phyloP scores from a whole-genome alignment of 2,113 vertebrate species.

The Antigone vipio region DNA sequence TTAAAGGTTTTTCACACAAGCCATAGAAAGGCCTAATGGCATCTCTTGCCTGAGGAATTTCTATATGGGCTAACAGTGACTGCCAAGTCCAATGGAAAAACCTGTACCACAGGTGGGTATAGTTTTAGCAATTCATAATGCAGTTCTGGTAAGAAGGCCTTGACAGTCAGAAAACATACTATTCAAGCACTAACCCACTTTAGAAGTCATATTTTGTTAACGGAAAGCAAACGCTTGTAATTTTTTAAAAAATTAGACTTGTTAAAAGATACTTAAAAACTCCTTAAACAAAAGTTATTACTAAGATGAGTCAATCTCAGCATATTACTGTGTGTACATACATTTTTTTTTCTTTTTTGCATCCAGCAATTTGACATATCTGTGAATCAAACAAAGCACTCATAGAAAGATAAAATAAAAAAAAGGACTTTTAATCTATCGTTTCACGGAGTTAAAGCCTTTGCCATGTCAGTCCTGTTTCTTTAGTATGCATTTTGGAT shows the following conservation, averaged over 20 bases:
- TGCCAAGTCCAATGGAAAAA: not conserved
- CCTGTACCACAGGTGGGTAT: not conserved
- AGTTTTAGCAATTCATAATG: not conserved
- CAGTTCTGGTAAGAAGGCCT: constrained; percentile 61
- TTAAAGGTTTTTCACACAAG: not conserved
- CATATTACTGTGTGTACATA: constrained; percentile 5
- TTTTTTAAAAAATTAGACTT: not conserved
- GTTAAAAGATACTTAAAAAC: constrained; percentile 45
- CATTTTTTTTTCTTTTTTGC: constrained; percentile 75
- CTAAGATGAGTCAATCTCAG: constrained; percentile 1
- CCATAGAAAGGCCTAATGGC: not conserved
- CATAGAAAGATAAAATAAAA: not conserved
- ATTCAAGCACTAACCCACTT: constrained; percentile 29
- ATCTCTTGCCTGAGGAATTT: not conserved
- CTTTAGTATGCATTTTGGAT: not conserved
- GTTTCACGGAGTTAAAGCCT: constrained; percentile 38
- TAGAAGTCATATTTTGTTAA: constrained; percentile 26
- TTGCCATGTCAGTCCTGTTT: constrained; percentile 30
- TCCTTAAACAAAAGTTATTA: constrained; percentile 14
- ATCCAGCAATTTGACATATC: constrained; percentile 78
- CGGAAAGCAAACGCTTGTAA: not conserved
- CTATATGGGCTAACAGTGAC: not conserved
- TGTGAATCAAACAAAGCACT: constrained; percentile 20
- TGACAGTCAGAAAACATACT: constrained; percentile 6
- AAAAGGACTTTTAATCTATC: not conserved